Evolutionary conservation across 2,797 vertebrate species (phyloP).

Genomic region (Smutsia temminckii): DNA sequence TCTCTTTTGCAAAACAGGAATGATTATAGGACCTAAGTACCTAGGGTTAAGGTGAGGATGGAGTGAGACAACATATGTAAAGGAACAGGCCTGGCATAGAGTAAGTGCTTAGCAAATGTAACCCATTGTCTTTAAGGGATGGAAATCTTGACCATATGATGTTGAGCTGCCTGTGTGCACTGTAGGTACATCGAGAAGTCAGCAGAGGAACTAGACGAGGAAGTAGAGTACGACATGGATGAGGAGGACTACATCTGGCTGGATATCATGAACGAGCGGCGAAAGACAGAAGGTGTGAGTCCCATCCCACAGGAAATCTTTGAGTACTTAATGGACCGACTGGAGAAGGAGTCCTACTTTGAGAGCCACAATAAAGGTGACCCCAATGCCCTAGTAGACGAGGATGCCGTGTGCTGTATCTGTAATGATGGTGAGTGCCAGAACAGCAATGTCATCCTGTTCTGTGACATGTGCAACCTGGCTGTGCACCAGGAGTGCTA

Average conservation of each 20-base stretch:
- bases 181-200: slow-evolving; percentile 98
- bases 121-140: neutral
- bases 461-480: slow-evolving; percentile 99
- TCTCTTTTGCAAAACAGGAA: slow-evolving; percentile 13
- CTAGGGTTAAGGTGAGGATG: neutral
- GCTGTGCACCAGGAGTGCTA: slow-evolving; percentile 99
- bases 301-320: slow-evolving; percentile 98
- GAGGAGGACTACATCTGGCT: slow-evolving; percentile 99
- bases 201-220: slow-evolving; percentile 97
- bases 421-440: slow-evolving; percentile 99
- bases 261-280: slow-evolving; percentile 98
- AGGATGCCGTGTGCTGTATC: slow-evolving; percentile 99
- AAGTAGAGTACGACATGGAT: slow-evolving; percentile 98
- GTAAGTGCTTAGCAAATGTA: neutral
- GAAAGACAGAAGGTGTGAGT: slow-evolving; percentile 94
- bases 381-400: slow-evolving; percentile 95
- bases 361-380: slow-evolving; percentile 99
- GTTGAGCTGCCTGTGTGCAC: slow-evolving; percentile 12
- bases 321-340: slow-evolving; percentile 98
- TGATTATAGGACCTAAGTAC: neutral
- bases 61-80: neutral
- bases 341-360: slow-evolving; percentile 99
- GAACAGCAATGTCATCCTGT: slow-evolving; percentile 99
- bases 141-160: neutral
- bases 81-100: neutral